These are phyloP conservation scores for Polydrusus cervinus DNA, from an alignment of 2,888 invertebrate species.

Conservation along the genomic window DNA sequence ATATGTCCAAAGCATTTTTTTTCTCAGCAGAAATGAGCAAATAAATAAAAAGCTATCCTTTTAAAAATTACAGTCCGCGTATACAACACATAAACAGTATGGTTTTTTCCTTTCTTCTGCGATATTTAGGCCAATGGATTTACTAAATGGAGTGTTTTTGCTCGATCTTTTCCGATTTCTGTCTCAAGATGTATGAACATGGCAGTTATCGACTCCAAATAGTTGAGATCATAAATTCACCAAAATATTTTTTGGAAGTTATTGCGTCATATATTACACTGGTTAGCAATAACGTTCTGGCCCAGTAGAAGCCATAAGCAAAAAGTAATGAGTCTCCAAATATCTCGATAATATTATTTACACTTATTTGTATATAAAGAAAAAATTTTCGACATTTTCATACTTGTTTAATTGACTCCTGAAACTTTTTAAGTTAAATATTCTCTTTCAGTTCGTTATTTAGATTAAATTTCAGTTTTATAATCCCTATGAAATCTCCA, in stretches of 20 bases:
- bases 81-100: no score
- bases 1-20: no score
- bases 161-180: background rate
- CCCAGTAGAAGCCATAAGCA: background rate
- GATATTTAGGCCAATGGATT: no score
- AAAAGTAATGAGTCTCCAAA: background rate
- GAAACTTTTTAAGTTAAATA: background rate
- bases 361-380: background rate
- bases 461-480: background rate
- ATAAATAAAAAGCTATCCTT: no score
- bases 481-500: no score
- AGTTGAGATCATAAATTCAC: background rate
- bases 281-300: background rate
- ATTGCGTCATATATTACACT: background rate
- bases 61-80: no score
- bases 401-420: background rate
- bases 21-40: no score
- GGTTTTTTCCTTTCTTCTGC: no score
- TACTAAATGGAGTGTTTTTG: no score
- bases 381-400: background rate
- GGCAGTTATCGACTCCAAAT: background rate
- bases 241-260: slow-evolving; percentile 2
- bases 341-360: background rate
- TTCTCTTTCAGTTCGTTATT: background rate
- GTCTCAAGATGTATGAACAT: background rate